Conservation (phyloP, 2,888 invertebrate genomes). For the Stenodera caucasica region DNA sequence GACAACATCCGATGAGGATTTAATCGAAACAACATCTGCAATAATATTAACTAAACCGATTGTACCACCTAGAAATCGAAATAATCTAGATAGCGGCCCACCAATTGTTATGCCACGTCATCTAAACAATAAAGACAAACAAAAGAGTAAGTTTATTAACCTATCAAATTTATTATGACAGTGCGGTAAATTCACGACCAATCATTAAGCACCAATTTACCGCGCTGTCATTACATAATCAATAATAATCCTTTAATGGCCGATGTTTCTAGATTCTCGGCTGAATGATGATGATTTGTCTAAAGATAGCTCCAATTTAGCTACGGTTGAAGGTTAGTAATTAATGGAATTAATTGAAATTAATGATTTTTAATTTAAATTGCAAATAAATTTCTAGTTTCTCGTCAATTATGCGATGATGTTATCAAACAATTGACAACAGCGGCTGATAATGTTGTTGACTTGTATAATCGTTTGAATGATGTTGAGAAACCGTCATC, state of each 20-base stretch:
- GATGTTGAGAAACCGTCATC: constrained; percentile 44
- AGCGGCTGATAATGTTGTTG: constrained; percentile 71
- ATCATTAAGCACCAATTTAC: too few relatives aligned
- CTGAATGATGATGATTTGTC: constrained; percentile 40
- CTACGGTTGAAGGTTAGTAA: constrained; percentile 45
- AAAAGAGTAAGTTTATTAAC: constrained; percentile 44
- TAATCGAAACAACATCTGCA: constrained; percentile 49
- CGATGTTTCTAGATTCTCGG: neutral
- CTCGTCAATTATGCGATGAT: constrained; percentile 64
- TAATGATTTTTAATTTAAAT: neutral
- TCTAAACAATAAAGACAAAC: constrained; percentile 47
- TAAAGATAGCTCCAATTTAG: constrained; percentile 40
- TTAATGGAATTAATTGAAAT: neutral
- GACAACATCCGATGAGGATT: constrained; percentile 70
- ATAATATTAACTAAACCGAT: constrained; percentile 58
- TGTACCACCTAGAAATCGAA: constrained; percentile 67
- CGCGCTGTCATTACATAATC: too few relatives aligned
- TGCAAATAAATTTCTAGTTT: constrained; percentile 55
- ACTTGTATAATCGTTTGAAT: constrained; percentile 66
- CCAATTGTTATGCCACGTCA: constrained; percentile 40
- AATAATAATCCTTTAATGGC: too few relatives aligned
- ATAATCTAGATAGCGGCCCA: constrained; percentile 46
- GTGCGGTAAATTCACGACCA: too few relatives aligned
- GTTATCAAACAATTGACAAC: constrained; percentile 63
- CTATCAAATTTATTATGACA: too few relatives aligned